phyloP scores from a whole-genome alignment of 2,888 invertebrate species.

The Aporophyla lueneburgensis region DNA sequence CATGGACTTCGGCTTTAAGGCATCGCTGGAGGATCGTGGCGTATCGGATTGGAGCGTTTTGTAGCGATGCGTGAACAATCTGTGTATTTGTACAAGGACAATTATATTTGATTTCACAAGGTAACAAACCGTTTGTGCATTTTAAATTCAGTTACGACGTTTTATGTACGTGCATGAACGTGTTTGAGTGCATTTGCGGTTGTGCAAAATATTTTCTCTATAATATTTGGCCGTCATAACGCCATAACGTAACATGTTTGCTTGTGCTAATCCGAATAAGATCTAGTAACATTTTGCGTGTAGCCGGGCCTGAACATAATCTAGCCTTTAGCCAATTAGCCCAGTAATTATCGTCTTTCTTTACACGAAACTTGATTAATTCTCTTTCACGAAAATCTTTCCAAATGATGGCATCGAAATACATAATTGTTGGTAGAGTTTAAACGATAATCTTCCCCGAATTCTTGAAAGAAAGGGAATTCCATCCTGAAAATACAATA shows the following conservation, averaged over 20 bases:
- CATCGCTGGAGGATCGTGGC: not conserved
- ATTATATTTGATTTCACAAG: not conserved
- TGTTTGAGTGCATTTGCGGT: not conserved
- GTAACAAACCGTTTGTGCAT: not conserved
- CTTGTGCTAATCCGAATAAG: not conserved
- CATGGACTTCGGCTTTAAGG: not conserved
- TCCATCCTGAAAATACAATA: slow-evolving; percentile 28
- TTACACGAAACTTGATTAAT: slow-evolving; percentile 39
- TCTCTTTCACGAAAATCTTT: slow-evolving; percentile 30
- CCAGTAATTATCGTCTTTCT: slow-evolving; percentile 47
- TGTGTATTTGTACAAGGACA: not conserved
- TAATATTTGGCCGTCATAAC: no score
- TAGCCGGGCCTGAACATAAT: not conserved
- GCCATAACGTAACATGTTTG: no score
- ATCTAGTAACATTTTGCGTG: not conserved
- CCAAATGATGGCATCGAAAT: slow-evolving; percentile 26
- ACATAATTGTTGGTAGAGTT: slow-evolving; percentile 16
- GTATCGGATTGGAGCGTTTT: not conserved
- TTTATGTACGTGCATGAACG: not conserved
- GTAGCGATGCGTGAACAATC: not conserved
- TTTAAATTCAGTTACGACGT: slow-evolving; percentile 36
- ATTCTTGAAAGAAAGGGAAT: slow-evolving; percentile 26
- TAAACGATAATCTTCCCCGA: slow-evolving; percentile 10
- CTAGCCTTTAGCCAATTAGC: slow-evolving; percentile 38
- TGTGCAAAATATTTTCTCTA: not conserved